A percentile compares a stretch with the other conserved stretches of the same genome.
Evolutionary conservation across 1,140 invertebrate genomes (phyloP).

Genomic region (Chrysoperla carnea): DNA sequence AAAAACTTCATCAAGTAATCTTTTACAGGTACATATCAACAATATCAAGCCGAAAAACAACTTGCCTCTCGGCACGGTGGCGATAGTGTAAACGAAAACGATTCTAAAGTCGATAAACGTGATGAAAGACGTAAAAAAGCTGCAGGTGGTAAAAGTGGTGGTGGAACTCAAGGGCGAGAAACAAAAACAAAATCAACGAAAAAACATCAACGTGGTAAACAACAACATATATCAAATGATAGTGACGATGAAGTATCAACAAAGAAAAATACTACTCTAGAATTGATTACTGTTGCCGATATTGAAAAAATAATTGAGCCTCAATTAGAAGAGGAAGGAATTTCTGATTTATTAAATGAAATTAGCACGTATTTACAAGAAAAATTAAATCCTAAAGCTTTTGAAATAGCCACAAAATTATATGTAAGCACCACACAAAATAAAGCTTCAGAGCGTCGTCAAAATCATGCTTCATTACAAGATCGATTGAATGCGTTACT

Average conservation of each 20-base stretch:
- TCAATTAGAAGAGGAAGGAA: conserved; percentile 40
- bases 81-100: conserved; percentile 21
- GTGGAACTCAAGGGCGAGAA: conserved; percentile 83
- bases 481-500: conserved; percentile 62
- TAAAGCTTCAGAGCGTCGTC: conserved; percentile 41
- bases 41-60: conserved; percentile 39
- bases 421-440: conserved; percentile 52
- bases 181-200: conserved; percentile 91
- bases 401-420: conserved; percentile 44
- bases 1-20: too few relatives aligned
- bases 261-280: conserved; percentile 26
- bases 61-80: conserved; percentile 22
- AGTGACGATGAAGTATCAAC: conserved; percentile 34
- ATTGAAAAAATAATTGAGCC: conserved; percentile 44
- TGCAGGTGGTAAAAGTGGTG: conserved; percentile 65
- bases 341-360: conserved; percentile 39
- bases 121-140: conserved; percentile 83
- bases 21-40: conserved; percentile 27
- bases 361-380: conserved; percentile 39
- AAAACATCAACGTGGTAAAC: conserved; percentile 38
- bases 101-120: conserved; percentile 51
- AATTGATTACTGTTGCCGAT: conserved; percentile 49
- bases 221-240: conserved; percentile 32
- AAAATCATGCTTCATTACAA: conserved; percentile 61
- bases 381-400: conserved; percentile 32